These are phyloP conservation scores for Calidris pygmaea DNA, from an alignment of 2,113 vertebrate genomes.

Conservation along the genomic window DNA sequence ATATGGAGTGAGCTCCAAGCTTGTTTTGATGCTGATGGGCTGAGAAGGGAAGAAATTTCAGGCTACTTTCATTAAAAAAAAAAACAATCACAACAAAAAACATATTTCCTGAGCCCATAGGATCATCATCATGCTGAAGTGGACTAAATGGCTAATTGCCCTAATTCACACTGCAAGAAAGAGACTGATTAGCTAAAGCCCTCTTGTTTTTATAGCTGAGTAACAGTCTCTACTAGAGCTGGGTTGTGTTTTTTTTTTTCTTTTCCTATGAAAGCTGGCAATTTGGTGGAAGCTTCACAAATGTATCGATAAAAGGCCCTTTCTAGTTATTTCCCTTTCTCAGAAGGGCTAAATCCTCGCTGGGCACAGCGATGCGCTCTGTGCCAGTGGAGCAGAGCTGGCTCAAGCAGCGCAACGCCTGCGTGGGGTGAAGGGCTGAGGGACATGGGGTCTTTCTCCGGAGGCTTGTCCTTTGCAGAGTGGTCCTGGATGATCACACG, in stretches of 20 bases:
- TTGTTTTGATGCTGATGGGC: slow-evolving; percentile 6
- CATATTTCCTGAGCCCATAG: neutral
- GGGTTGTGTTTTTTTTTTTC: neutral
- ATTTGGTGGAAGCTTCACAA: neutral
- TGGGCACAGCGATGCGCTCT: neutral
- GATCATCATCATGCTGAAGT: neutral
- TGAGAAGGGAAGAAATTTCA: neutral
- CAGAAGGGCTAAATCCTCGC: neutral
- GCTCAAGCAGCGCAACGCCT: neutral
- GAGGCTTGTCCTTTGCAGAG: neutral
- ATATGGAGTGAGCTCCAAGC: neutral
- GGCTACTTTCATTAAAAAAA: neutral
- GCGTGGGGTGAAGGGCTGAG: neutral
- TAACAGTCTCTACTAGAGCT: neutral
- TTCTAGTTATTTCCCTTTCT: neutral
- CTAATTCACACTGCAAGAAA: neutral
- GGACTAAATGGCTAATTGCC: slow-evolving; percentile 34
- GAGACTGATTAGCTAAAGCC: neutral
- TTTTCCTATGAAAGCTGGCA: neutral
- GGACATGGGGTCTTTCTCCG: neutral
- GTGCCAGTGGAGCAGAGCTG: neutral
- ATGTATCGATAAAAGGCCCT: neutral
- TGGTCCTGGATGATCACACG: accelerated
- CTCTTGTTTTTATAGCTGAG: neutral
- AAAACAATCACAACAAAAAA: neutral